Evolutionary conservation across 2,888 invertebrate species (phyloP).

Genomic region (Microctonus hyperodae): DNA sequence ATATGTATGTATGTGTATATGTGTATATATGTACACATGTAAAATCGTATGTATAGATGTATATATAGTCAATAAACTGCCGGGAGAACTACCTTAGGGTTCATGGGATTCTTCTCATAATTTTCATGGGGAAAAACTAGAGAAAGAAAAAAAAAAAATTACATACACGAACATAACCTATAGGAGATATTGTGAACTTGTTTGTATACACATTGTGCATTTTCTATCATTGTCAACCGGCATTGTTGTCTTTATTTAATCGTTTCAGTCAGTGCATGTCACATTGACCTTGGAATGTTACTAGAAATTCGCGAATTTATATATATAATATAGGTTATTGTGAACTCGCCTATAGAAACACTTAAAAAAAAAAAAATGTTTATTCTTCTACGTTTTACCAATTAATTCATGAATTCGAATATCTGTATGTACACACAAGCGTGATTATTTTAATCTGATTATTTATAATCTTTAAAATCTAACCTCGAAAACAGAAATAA

Average conservation of each 20-base stretch:
- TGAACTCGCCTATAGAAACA: not conserved
- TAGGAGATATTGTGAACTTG: too few relatives aligned
- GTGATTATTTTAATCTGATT: too few relatives aligned
- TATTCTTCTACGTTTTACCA: not conserved
- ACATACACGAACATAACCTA: conserved; percentile 8
- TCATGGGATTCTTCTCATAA: conserved; percentile 36
- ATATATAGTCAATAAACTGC: not conserved
- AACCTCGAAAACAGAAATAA: too few relatives aligned
- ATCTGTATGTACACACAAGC: too few relatives aligned
- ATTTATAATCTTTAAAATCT: too few relatives aligned
- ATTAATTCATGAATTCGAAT: too few relatives aligned
- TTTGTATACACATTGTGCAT: not conserved
- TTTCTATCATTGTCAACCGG: not conserved
- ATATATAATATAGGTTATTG: not conserved
- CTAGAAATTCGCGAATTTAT: not conserved
- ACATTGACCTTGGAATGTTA: not conserved
- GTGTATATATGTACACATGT: not conserved
- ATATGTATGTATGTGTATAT: not conserved
- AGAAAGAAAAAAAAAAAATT: conserved; percentile 2
- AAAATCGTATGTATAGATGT: not conserved
- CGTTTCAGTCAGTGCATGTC: not conserved
- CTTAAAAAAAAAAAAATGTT: not conserved
- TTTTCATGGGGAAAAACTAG: conserved; percentile 30
- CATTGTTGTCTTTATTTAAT: not conserved
- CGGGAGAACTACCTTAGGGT: not conserved